A percentile compares a stretch with the other conserved stretches of the same genome.
phyloP scores from a whole-genome alignment of 1,140 invertebrate genomes.

The Drosophila pseudoobscura region DNA sequence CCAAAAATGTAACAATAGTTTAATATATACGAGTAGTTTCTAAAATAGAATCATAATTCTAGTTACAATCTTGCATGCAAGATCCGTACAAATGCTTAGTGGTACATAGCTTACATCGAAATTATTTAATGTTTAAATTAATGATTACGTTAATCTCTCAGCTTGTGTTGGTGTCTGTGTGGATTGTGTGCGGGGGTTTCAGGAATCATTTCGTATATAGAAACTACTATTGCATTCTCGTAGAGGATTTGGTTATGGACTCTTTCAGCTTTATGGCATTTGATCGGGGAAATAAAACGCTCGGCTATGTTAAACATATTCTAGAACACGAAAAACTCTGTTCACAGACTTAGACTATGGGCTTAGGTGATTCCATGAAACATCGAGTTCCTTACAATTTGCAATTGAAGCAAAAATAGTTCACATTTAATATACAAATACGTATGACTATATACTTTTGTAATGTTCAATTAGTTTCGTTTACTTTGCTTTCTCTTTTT shows the following conservation, averaged over 20 bases:
- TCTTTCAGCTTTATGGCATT: conserved; percentile 49
- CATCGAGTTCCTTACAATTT: conserved; percentile 46
- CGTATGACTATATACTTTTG: conserved; percentile 13
- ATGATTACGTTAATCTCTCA: conserved; percentile 69
- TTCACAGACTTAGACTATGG: conserved; percentile 36
- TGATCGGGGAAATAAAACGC: conserved; percentile 24
- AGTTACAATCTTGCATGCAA: conserved; percentile 43
- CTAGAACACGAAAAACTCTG: conserved; percentile 26
- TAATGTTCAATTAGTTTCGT: conserved; percentile 23
- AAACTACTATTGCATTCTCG: conserved; percentile 68
- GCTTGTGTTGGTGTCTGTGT: conserved; percentile 40
- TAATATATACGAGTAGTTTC: conserved; percentile 3
- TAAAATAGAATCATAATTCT: conserved; percentile 43
- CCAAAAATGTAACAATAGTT: conserved; percentile 61
- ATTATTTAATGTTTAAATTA: conserved; percentile 62
- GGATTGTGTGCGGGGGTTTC: conserved; percentile 5
- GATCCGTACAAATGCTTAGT: conserved; percentile 40
- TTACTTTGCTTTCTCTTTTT: conserved; percentile 43
- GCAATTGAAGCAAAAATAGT: conserved; percentile 50
- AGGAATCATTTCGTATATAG: conserved; percentile 49
- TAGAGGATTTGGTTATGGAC: conserved; percentile 28
- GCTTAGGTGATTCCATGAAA: conserved; percentile 61
- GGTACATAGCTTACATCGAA: conserved; percentile 44
- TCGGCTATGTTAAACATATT: conserved; percentile 35
- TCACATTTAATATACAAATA: conserved; percentile 38